A percentile compares a stretch with the other conserved stretches of the same genome.
Conservation (phyloP, 2,797 vertebrate species). For the Bucorvus abyssinicus region DNA sequence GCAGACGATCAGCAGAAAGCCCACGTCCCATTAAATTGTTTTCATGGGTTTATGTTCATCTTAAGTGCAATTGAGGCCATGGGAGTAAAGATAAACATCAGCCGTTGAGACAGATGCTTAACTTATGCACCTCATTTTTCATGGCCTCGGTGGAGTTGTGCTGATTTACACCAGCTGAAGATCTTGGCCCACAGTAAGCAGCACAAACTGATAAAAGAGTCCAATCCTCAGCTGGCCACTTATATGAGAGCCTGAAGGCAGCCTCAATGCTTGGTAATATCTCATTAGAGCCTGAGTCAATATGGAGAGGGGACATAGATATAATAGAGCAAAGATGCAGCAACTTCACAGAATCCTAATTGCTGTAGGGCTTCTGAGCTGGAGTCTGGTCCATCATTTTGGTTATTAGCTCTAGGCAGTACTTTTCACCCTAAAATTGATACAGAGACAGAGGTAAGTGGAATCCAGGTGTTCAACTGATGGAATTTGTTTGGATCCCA, state of each 20-base stretch:
- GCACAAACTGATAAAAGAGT: conserved; percentile 12
- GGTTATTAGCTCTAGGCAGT: neutral
- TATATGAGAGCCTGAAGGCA: conserved; percentile 6
- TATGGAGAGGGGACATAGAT: neutral
- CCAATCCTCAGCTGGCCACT: neutral
- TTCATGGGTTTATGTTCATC: conserved; percentile 51
- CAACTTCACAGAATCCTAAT: neutral
- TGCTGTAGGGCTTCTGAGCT: neutral
- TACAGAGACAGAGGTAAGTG: neutral
- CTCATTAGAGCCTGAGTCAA: conserved; percentile 16
- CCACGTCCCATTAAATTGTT: conserved; percentile 40
- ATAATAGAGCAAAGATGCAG: neutral
- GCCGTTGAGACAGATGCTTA: conserved; percentile 55
- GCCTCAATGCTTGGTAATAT: conserved; percentile 10
- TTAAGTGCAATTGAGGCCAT: conserved; percentile 51
- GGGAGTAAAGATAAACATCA: conserved; percentile 59
- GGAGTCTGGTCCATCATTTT: neutral
- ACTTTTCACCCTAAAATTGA: neutral
- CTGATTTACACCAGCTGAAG: conserved; percentile 55
- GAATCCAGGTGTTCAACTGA: neutral
- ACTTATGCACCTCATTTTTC: conserved; percentile 66
- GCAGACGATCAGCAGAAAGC: conserved; percentile 52
- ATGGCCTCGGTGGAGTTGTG: neutral
- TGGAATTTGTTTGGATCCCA: neutral
- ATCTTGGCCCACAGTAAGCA: conserved; percentile 36